Evolutionary conservation across 2,797 vertebrate genomes (phyloP).

Genomic region (Sebastes kiyomatsui): DNA sequence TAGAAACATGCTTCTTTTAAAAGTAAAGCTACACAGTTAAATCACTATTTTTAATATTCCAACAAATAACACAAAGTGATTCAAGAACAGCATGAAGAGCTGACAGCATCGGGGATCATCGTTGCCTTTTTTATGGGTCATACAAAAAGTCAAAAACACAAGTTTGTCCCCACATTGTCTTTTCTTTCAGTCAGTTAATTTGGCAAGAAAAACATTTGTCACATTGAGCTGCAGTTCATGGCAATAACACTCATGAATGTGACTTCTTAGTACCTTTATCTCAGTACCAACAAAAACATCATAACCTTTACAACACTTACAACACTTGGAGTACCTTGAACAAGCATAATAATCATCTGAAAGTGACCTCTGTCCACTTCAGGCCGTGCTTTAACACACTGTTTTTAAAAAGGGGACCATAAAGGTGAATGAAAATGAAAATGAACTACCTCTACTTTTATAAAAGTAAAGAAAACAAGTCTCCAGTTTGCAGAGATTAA

Average conservation of each 20-base stretch:
- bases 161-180: background rate
- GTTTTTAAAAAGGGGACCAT: slow-evolving; percentile 8
- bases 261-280: slow-evolving; percentile 46
- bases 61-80: slow-evolving; percentile 58
- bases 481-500: slow-evolving; percentile 3
- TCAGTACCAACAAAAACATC: slow-evolving; percentile 44
- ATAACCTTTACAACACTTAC: slow-evolving; percentile 29
- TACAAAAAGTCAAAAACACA: slow-evolving; percentile 33
- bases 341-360: slow-evolving; percentile 24
- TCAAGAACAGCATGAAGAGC: slow-evolving; percentile 21
- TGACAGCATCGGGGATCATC: slow-evolving; percentile 35
- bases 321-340: slow-evolving; percentile 36
- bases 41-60: slow-evolving; percentile 57
- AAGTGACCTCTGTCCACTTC: slow-evolving; percentile 13
- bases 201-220: slow-evolving; percentile 59
- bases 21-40: slow-evolving; percentile 62
- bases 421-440: slow-evolving; percentile 4
- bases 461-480: slow-evolving; percentile 1
- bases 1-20: slow-evolving; percentile 53
- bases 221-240: slow-evolving; percentile 47
- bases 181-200: slow-evolving; percentile 67
- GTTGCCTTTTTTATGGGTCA: slow-evolving; percentile 16
- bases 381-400: background rate
- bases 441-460: slow-evolving; percentile 7
- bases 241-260: slow-evolving; percentile 41